Percentiles rank a stretch among this genome's conserved stretches.
phyloP scores from a whole-genome alignment of 2,888 invertebrate species.

The Physocephala rufipes region DNA sequence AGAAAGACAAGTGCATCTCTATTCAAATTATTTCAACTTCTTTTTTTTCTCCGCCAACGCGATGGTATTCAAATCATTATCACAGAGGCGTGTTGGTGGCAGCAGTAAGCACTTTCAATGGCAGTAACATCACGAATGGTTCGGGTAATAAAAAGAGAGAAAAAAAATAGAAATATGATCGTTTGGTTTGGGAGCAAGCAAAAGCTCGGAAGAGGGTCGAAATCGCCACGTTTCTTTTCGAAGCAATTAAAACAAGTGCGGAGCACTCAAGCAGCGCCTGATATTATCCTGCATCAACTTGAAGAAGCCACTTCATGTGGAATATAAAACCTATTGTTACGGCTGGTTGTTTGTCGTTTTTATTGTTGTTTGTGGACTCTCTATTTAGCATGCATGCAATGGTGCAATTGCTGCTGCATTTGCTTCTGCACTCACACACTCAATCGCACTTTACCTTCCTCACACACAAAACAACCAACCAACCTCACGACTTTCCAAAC shows the following conservation, averaged over 20 bases:
- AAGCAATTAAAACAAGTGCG: conserved; percentile 63
- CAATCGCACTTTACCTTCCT: conserved; percentile 34
- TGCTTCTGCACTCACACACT: conserved; percentile 37
- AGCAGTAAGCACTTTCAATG: too few relatives aligned
- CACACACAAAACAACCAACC: conserved; percentile 45
- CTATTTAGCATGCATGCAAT: conserved; percentile 29
- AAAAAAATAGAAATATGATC: too few relatives aligned
- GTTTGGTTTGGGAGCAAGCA: too few relatives aligned
- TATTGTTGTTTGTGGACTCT: conserved; percentile 26
- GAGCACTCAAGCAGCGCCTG: conserved; percentile 35
- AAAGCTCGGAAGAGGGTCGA: background rate
- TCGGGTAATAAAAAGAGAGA: too few relatives aligned
- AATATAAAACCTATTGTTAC: conserved; percentile 39
- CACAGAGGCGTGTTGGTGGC: background rate
- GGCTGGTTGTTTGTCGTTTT: too few relatives aligned
- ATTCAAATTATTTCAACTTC: conserved; percentile 21
- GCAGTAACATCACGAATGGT: too few relatives aligned
- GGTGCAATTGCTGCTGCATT: conserved; percentile 31
- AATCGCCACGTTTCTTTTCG: conserved; percentile 47
- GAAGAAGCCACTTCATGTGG: conserved; percentile 11
- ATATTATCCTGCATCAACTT: conserved; percentile 19
- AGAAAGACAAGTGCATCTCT: conserved; percentile 28
- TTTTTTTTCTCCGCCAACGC: conserved; percentile 2
- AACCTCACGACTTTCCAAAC: conserved; percentile 23
- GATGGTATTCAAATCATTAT: background rate